phyloP scores from a whole-genome alignment of 2,888 invertebrate species.

The Agriopis aurantiaria region DNA sequence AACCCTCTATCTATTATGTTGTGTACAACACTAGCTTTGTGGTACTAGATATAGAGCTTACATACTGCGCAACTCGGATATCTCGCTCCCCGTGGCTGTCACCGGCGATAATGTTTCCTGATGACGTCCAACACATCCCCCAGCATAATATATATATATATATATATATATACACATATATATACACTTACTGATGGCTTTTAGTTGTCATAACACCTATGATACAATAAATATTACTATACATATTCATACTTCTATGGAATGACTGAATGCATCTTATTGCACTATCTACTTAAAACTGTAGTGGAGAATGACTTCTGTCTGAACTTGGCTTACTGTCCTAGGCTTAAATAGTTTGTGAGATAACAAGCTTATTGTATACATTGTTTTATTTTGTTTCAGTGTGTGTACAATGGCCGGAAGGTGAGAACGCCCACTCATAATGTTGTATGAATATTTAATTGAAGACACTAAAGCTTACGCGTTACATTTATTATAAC shows the following conservation, averaged over 20 bases:
- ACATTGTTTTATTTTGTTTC: constrained; percentile 85
- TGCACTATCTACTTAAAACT: constrained; percentile 76
- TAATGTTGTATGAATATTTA: constrained; percentile 57
- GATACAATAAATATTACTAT: constrained; percentile 29
- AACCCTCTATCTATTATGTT: constrained; percentile 17
- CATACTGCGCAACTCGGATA: constrained; percentile 8
- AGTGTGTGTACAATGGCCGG: constrained; percentile 97
- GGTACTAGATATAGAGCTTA: constrained; percentile 30
- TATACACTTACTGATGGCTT: constrained; percentile 28
- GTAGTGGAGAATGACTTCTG: constrained; percentile 80
- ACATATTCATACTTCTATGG: constrained; percentile 50
- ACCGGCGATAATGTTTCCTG: constrained; percentile 71
- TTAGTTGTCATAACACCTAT: constrained; percentile 31
- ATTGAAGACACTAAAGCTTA: constrained; percentile 71
- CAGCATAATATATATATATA: constrained; percentile 5
- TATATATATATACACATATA: too few relatives aligned
- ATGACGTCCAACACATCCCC: constrained; percentile 47
- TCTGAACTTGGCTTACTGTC: constrained; percentile 72
- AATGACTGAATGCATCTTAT: constrained; percentile 77
- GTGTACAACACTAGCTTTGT: constrained; percentile 30
- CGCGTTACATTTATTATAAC: constrained; percentile 78
- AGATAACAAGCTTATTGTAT: constrained; percentile 29
- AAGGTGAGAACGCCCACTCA: constrained; percentile 88
- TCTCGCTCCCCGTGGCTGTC: constrained; percentile 60
- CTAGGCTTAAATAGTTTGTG: constrained; percentile 57